Conservation (phyloP, 2,113 vertebrate species). For the Parus major region DNA sequence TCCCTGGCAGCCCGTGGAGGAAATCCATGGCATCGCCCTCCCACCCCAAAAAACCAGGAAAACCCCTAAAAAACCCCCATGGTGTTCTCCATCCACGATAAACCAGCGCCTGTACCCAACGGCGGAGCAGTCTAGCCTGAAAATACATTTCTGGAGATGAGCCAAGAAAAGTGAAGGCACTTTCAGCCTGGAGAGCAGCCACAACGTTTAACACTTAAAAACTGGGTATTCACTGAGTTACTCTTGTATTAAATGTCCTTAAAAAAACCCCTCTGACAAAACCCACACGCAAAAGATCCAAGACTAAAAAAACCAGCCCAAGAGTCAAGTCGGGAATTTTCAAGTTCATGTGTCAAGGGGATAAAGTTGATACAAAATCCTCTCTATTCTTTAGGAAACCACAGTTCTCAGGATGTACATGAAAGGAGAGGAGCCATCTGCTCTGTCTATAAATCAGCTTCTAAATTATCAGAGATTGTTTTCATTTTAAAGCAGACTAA, state of each 20-base stretch:
- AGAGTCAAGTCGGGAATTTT: neutral
- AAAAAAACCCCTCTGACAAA: neutral
- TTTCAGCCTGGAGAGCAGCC: conserved; percentile 58
- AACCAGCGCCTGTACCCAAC: neutral
- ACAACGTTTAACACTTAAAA: conserved; percentile 26
- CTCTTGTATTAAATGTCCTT: neutral
- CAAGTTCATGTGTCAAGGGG: conserved; percentile 9
- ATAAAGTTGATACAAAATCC: neutral
- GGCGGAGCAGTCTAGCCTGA: neutral
- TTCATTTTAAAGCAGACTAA: conserved; percentile 61
- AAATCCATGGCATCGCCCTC: neutral
- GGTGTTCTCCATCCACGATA: neutral
- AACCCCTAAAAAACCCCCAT: neutral
- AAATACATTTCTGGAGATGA: conserved; percentile 39
- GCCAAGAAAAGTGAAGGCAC: conserved; percentile 53
- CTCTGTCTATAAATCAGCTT: conserved; percentile 48
- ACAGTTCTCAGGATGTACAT: neutral
- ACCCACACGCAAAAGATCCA: neutral
- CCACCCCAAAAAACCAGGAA: neutral
- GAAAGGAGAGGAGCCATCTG: conserved; percentile 58
- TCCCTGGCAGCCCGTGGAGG: conserved; percentile 7
- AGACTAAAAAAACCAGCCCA: neutral
- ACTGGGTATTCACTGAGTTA: neutral
- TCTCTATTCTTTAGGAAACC: conserved; percentile 51
- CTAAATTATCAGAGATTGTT: conserved; percentile 24